Base-by-base conservation (phyloP, 2,888 invertebrate genomes). In the Aleiodes testaceus region DNA sequence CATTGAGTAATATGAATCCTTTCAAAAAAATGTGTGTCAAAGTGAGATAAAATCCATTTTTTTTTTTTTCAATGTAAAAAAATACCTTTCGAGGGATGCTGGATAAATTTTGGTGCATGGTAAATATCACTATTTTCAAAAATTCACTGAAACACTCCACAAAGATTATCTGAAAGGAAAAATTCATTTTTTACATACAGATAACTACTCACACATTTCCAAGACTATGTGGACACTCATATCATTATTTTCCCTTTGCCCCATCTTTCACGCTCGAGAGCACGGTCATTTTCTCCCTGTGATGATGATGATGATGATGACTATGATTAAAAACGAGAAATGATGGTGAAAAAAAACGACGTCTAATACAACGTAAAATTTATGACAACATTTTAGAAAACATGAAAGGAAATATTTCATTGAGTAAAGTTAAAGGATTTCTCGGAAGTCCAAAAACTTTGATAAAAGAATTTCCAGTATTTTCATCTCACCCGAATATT, bases 341-440 rank as follows among this genome's bases (percentile, higher is more conserved):
- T 70, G 44, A 50, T 42, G 16, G 14, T 16, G 52, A 61, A 61
- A 70, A 59, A 70, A n/a, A n/a, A n/a, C n/a, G 30, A 70, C 47
- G 20, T 55, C 66, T 66, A 50, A 53, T 50, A 30, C 52, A 9
- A 26, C 50, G 26, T 16, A 18, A 66, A 66, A 66, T 69, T 61
- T 50, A 47, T 50, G 14, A n/a, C 22, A 42, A 42, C 65, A 50
- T 70, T 70, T 47, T 11, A 30, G 7, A n/a, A 20, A 26, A 45
- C 26, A 14, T 50, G 16, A 61, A 49, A 52, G 11, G 44, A n/a
- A 69, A 64, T 18, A 7, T 22, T 44, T 61, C 50, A 42, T 42
- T 63, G 63, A 63, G 49, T 63, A 14, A 4, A 53, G 18, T 53
- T 44, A 42, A 53, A 53, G n/a, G 30, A 2, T 53, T 30, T 30